Percentiles rank a stretch among this genome's conserved stretches.
These are phyloP conservation scores for Parazoanthus swiftii DNA, from an alignment of 92 coral and sea anemone genomes.

Conservation along the genomic window DNA sequence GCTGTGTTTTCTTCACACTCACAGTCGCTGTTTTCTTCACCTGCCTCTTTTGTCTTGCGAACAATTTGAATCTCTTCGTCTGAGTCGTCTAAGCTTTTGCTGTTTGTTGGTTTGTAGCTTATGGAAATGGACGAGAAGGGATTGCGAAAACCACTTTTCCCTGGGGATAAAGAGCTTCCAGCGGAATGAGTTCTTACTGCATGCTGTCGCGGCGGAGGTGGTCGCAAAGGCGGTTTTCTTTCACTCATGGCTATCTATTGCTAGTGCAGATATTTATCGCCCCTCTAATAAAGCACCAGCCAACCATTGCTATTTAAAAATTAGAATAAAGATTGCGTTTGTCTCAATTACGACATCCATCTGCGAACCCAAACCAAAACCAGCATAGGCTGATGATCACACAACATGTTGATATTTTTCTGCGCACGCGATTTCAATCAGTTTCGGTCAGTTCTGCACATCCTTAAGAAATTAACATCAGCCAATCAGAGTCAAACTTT, in stretches of 20 bases:
- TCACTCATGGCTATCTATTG: constrained; percentile 63
- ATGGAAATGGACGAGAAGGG: constrained; percentile 83
- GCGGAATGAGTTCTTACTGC: constrained; percentile 53
- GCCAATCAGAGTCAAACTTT: constrained; percentile 12
- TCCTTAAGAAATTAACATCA: constrained; percentile 11
- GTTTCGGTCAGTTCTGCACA: constrained; percentile 46
- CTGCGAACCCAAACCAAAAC: constrained; percentile 33
- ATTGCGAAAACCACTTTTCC: constrained; percentile 62
- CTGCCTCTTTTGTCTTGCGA: constrained; percentile 56
- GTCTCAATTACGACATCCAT: constrained; percentile 20
- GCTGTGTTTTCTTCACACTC: constrained; percentile 20
- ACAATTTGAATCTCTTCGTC: constrained; percentile 96
- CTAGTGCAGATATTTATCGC: constrained; percentile 29
- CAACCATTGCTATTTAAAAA: constrained; percentile 50
- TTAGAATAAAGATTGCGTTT: constrained; percentile 9
- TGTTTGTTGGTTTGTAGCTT: constrained; percentile 74
- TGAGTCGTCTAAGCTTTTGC: constrained; percentile 72
- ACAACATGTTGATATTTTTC: constrained; percentile 26
- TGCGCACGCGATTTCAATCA: constrained; percentile 41
- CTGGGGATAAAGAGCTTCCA: constrained; percentile 50
- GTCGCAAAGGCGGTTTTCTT: constrained; percentile 89
- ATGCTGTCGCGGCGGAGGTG: constrained; percentile 80
- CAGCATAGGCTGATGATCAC: constrained; percentile 20
- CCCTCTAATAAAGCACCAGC: constrained; percentile 43
- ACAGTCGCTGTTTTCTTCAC: constrained; percentile 26